Evolutionary conservation across 2,113 vertebrate genomes (phyloP).

Genomic region (Emydocephalus ijimae): DNA sequence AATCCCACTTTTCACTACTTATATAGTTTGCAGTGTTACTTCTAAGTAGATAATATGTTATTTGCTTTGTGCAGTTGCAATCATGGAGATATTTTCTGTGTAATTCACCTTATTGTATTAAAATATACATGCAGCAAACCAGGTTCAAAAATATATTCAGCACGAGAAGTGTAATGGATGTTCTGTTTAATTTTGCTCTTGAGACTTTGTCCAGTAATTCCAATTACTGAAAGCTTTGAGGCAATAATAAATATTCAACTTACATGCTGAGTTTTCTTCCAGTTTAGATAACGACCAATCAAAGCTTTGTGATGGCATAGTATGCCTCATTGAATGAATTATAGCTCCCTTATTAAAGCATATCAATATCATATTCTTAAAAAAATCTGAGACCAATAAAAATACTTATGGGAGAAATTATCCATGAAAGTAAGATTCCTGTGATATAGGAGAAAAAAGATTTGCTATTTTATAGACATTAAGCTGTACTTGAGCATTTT

Average conservation of each 20-base stretch:
- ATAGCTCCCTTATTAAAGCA: not conserved
- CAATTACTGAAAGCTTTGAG: not conserved
- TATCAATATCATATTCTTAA: not conserved
- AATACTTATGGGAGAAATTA: not conserved
- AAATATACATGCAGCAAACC: not conserved
- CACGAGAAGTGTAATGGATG: not conserved
- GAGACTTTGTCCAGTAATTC: not conserved
- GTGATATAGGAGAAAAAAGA: not conserved
- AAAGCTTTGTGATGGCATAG: not conserved
- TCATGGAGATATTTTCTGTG: not conserved
- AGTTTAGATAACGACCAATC: not conserved
- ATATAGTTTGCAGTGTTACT: not conserved
- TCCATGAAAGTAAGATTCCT: not conserved
- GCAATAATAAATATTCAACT: not conserved
- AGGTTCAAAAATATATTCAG: not conserved
- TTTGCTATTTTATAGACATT: not conserved
- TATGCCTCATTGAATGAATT: not conserved
- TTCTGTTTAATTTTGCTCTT: not conserved
- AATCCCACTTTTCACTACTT: not conserved
- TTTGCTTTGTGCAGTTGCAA: not conserved
- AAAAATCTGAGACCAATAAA: not conserved
- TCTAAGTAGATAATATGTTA: not conserved
- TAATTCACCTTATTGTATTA: not conserved
- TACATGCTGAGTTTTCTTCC: not conserved
- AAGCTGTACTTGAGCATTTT: not conserved